Evolutionary conservation across 2,797 vertebrate species (phyloP), one percentile per base, ranked within the genome.

Genomic region (Takifugu rubripes): DNA sequence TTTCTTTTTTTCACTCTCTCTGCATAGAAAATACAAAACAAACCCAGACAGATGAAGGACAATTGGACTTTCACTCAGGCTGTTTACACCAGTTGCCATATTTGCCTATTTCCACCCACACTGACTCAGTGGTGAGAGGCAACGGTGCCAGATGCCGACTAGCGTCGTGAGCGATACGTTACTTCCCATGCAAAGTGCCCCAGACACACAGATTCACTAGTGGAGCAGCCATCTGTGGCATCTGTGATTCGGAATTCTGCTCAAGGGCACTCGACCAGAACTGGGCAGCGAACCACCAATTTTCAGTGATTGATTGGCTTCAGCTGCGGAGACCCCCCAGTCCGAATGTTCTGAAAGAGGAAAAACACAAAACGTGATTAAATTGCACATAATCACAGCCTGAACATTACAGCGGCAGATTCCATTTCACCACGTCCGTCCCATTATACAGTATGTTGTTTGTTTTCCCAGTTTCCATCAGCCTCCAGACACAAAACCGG

Each of bases 401-500:
- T 40, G 36, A 40, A 40, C 36, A 12, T 40, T 40, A 40, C 36
- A 40, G 36, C 36, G 3, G 9, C 36, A 40, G 36, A 40, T 40
- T 40, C 12, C 10, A 5, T 40, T 40, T 40, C 36, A 40, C 17
- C n/a, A 44, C 21, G 24, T 48, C 17, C 16, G 36, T 42, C 16
- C 40, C 17, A 15, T 5, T 8, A 33, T 2, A 21, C 21, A 21
- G 21, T 21, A 16, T 21, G n/a, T 14, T 40, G 36, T 40, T 40
- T 52, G 5, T 15, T 36, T 52, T 0, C 6, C 10, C 15, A 25
- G 3, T 49, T 12, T 25, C 47, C 25, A 55, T 53, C 16, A 29
- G 47, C 33, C n/a, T 49, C 26, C 52, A 44, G 54, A 66, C 33
- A 47, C 31, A 67, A n/a, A 31, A 2, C 12, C 40, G 21, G n/a